Evolutionary conservation across 2,888 invertebrate species (phyloP).

Genomic region (Agonopterix subpropinquella): DNA sequence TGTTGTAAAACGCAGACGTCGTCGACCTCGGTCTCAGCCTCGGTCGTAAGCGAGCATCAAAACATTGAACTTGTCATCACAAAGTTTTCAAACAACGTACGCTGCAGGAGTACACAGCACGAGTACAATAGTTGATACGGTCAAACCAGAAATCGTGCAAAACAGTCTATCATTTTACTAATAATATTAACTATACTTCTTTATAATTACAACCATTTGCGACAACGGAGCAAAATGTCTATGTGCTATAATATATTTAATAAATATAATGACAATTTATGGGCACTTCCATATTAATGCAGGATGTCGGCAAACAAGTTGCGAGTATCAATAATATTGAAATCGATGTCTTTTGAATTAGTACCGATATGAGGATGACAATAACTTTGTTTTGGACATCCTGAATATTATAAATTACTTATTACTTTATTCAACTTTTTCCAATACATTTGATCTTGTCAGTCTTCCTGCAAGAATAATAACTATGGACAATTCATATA

Average conservation of each 20-base stretch:
- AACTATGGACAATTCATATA: constrained; percentile 27
- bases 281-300: constrained; percentile 48
- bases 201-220: constrained; percentile 73
- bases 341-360: background rate
- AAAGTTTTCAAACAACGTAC: constrained; percentile 37
- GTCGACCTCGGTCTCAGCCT: constrained; percentile 3
- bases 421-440: constrained; percentile 39
- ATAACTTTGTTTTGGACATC: constrained; percentile 41
- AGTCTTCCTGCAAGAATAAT: constrained; percentile 51
- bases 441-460: constrained; percentile 33
- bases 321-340: constrained; percentile 10
- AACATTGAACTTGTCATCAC: constrained; percentile 47
- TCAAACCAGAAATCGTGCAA: constrained; percentile 61
- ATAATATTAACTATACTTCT: constrained; percentile 55
- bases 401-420: constrained; percentile 30
- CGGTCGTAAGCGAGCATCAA: constrained; percentile 16
- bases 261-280: constrained; percentile 52
- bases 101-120: constrained; percentile 37
- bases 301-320: constrained; percentile 51
- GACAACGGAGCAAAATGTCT: constrained; percentile 68
- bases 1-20: constrained; percentile 24
- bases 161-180: constrained; percentile 71
- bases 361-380: background rate
- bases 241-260: constrained; percentile 48
- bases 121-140: constrained; percentile 25